Conservation (phyloP, 1,140 invertebrate genomes). For the Metaphire vulgaris region DNA sequence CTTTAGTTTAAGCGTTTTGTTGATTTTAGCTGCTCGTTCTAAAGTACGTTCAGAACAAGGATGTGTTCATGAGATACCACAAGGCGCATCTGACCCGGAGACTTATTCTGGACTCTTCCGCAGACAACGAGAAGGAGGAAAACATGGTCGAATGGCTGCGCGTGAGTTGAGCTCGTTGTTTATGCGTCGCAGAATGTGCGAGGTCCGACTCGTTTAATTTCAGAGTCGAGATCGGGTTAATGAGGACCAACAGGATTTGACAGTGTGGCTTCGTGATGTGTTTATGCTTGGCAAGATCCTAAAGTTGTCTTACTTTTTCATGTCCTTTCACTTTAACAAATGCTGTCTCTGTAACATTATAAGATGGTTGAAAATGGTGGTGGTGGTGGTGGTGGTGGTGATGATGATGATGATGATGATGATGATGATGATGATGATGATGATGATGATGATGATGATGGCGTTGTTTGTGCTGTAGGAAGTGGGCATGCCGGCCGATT, state of each 20-base stretch:
- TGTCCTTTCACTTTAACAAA: not conserved
- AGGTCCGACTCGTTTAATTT: not conserved
- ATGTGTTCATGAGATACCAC: constrained; percentile 99
- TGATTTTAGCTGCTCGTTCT: constrained; percentile 73
- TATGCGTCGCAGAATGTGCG: not conserved
- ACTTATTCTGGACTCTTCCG: constrained; percentile 89
- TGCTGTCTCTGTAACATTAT: too few species aligned
- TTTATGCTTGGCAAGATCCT: not conserved
- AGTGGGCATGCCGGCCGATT: constrained; percentile 98
- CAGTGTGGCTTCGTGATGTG: not conserved
- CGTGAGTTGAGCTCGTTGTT: constrained; percentile 45
- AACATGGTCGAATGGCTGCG: constrained; percentile 93
- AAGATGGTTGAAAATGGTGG: too few species aligned
- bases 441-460: not conserved
- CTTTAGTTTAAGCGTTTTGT: too few species aligned
- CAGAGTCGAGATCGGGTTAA: constrained; percentile 5
- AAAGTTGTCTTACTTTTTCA: not conserved
- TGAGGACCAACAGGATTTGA: not conserved
- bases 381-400: too few species aligned
- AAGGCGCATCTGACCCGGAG: constrained; percentile 94
- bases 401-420: too few species aligned
- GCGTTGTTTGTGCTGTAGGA: constrained; percentile 47
- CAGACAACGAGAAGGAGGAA: constrained; percentile 98
- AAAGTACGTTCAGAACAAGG: constrained; percentile 99
- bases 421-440: not conserved